These are phyloP conservation scores for Drosophila pectinifera DNA, from an alignment of 1,140 invertebrate species.

Conservation along the genomic window DNA sequence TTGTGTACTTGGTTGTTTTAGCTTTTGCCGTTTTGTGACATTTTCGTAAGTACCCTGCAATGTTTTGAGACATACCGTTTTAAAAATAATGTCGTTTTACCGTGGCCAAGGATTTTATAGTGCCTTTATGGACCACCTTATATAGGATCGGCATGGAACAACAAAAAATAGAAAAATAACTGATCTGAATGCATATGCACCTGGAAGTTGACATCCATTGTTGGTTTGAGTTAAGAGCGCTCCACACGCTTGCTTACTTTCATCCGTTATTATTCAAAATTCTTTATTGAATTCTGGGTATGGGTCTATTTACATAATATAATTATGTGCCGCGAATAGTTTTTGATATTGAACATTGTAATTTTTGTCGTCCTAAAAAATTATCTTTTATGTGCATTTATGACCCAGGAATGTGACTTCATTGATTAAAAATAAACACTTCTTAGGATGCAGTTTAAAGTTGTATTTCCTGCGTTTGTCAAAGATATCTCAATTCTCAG, in stretches of 20 bases:
- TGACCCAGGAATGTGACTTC: conserved; percentile 24
- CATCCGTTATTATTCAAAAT: conserved; percentile 57
- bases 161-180: no score
- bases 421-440: conserved; percentile 28
- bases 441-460: conserved; percentile 26
- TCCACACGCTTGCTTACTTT: conserved; percentile 54
- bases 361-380: conserved; percentile 11
- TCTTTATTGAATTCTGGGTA: conserved; percentile 79
- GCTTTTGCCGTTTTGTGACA: no score
- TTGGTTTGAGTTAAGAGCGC: conserved; percentile 46
- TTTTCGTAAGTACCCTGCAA: no score
- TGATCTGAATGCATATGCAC: conserved; percentile 70
- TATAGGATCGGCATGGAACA: no score
- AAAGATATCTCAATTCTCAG: conserved; percentile 25
- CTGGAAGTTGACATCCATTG: conserved; percentile 3
- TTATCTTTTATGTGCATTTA: conserved; percentile 25
- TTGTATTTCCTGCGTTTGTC: conserved; percentile 18
- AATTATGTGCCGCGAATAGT: conserved; percentile 35
- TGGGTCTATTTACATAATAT: conserved; percentile 48
- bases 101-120: no score
- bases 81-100: no score
- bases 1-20: no score
- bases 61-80: no score
- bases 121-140: no score
- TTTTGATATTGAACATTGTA: conserved; percentile 19